Base-by-base conservation (phyloP, 2,797 vertebrate species). In the Rhynchonycteris naso region DNA sequence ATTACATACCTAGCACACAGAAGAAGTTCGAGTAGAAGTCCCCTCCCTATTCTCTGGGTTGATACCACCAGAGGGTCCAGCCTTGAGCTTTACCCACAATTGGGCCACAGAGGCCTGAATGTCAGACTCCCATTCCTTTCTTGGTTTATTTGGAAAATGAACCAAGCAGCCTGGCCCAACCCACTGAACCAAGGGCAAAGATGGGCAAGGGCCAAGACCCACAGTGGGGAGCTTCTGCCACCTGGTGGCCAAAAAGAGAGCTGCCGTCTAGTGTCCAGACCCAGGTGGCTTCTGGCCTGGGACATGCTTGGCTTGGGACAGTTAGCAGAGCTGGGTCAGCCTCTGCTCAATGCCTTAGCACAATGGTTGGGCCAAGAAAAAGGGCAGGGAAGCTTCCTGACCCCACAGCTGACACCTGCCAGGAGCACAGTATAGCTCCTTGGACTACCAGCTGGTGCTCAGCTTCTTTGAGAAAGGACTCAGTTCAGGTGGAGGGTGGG, bases 171-270 rank as follows among this genome's bases (percentile, higher is more conserved):
- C 65, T 0, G 35, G n/a, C 15, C 61, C 1, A 24, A 14, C 5
- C 38, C 66, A 33, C 1, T 0, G 19, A 43, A 1, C 0, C 10
- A 61, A 35, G 2, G 81, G 16, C n/a, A 43, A n/a, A 83, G n/a
- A 14, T 2, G 4, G 6, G 3, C 7, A 10, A 38, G 28, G 24
- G 58, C 75, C 35, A 47, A 54, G 52, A 7, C 50, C 71, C 47
- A 54, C 18, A 16, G 35, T 24, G 50, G 22, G 50, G 61, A 22
- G 66, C 33, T 83, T 65, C 75, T 93, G 92, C 61, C 91, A 75
- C 56, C 96, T 96, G 15, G 81, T 91, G 96, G 81, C 78, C 81
- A 95, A 4, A 71, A 30, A 58, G 13, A 16, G 33, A 59, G 82
- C 43, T 12, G 50, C 7, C 8, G 47, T 47, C 87, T 35, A 28